Percentiles rank a stretch among this genome's conserved stretches.
Evolutionary conservation across 2,888 invertebrate species (phyloP).

Genomic region (Ethmia dodecea): DNA sequence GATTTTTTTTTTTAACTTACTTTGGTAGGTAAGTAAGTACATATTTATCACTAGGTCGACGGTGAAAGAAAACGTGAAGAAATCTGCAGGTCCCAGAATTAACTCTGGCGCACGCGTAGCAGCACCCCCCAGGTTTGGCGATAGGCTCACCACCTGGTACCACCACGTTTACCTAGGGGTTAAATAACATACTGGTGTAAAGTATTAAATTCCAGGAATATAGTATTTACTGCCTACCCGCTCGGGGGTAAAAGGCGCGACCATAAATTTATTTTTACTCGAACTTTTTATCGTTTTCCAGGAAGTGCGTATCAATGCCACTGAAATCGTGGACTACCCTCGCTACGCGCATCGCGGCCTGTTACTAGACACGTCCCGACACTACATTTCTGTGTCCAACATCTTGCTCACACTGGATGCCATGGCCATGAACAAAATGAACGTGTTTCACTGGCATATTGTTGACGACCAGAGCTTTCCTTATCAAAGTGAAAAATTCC

Average conservation of each 20-base stretch:
- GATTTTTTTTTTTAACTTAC: too few relatives aligned
- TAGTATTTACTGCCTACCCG: background rate
- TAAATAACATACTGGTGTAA: background rate
- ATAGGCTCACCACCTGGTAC: too few relatives aligned
- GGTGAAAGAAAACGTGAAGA: too few relatives aligned
- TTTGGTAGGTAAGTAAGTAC: too few relatives aligned
- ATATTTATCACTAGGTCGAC: too few relatives aligned
- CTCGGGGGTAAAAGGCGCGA: too few relatives aligned
- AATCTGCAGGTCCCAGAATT: too few relatives aligned
- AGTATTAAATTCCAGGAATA: background rate
- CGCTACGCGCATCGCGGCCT: slow-evolving; percentile 89
- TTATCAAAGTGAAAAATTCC: slow-evolving; percentile 87
- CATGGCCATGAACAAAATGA: slow-evolving; percentile 94
- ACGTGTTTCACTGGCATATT: slow-evolving; percentile 97
- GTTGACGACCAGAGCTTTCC: slow-evolving; percentile 96
- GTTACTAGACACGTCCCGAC: slow-evolving; percentile 91
- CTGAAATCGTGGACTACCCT: slow-evolving; percentile 85
- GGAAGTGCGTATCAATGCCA: slow-evolving; percentile 82
- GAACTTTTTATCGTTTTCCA: too few relatives aligned
- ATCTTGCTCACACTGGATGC: slow-evolving; percentile 85
- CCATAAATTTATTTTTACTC: too few relatives aligned
- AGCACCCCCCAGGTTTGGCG: too few relatives aligned
- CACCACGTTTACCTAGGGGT: too few relatives aligned
- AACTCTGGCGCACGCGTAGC: too few relatives aligned
- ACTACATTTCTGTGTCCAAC: slow-evolving; percentile 83